phyloP scores from a whole-genome alignment of 2,888 invertebrate genomes.

The Lydus trimaculatus region DNA sequence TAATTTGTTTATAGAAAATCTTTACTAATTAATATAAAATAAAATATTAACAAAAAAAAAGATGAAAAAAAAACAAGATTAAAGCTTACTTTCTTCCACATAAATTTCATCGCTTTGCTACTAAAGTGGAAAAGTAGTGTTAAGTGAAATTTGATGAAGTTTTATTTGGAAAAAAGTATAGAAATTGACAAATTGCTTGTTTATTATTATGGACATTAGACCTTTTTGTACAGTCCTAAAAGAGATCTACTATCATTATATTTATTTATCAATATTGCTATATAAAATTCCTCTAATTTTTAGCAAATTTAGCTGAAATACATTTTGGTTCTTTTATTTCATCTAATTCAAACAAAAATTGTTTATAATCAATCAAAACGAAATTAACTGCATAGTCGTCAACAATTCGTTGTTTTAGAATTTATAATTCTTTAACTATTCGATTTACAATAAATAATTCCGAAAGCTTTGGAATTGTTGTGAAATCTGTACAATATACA shows the following conservation, averaged over 20 bases:
- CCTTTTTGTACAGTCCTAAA: not conserved
- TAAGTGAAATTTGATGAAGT: not conserved
- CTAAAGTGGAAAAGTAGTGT: not conserved
- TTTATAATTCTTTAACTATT: not conserved
- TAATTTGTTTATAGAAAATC: not conserved
- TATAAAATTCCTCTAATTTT: not conserved
- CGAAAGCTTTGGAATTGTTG: not conserved
- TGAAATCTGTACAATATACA: slow-evolving; percentile 20
- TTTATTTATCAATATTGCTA: not conserved
- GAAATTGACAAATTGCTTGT: slow-evolving; percentile 1
- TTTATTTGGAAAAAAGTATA: not conserved
- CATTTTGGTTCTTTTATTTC: not conserved
- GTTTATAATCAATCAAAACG: not conserved
- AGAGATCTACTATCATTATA: not conserved
- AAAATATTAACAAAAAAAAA: not conserved
- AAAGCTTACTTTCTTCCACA: not conserved
- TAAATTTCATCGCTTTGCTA: not conserved
- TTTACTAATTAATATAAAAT: not conserved
- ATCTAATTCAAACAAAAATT: not conserved
- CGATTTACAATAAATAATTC: not conserved
- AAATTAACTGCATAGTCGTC: not conserved
- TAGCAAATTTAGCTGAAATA: not conserved
- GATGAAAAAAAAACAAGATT: not conserved
- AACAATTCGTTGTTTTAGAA: slow-evolving; percentile 5
- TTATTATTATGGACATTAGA: not conserved